Percentiles rank a stretch among this genome's conserved stretches.
Conservation (phyloP, 2,888 invertebrate species). For the Cheiracanthium punctorium region DNA sequence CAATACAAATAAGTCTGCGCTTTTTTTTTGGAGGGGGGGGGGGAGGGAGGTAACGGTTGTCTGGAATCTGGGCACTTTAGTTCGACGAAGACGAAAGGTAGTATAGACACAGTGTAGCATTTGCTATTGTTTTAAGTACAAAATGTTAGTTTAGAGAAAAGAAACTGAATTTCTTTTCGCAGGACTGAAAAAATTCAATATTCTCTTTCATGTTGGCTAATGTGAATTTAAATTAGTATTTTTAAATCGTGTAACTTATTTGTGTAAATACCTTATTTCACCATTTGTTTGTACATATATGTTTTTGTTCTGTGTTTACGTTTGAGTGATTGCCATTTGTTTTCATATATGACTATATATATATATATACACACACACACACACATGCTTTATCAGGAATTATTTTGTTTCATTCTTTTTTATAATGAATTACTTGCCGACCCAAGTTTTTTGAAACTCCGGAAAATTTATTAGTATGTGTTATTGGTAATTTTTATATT, state of each 20-base stretch:
- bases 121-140: slow-evolving; percentile 6
- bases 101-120: background rate
- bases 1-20: too few species aligned
- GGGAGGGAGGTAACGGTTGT: background rate
- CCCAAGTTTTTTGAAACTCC: too few species aligned
- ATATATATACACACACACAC: too few species aligned
- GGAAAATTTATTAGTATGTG: too few species aligned
- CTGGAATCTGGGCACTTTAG: background rate
- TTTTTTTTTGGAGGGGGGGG: too few species aligned
- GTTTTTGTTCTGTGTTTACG: background rate
- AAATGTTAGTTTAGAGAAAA: slow-evolving; percentile 6
- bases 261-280: slow-evolving; percentile 1
- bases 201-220: background rate
- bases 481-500: too few species aligned
- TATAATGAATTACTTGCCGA: too few species aligned
- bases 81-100: background rate
- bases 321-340: background rate
- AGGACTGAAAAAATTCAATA: background rate
- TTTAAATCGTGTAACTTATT: background rate
- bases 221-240: background rate
- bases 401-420: too few species aligned
- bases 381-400: too few species aligned
- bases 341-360: too few species aligned
- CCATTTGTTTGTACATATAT: background rate
- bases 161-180: background rate